phyloP scores from a whole-genome alignment of 2,113 vertebrate genomes.

The Arvicanthis niloticus region DNA sequence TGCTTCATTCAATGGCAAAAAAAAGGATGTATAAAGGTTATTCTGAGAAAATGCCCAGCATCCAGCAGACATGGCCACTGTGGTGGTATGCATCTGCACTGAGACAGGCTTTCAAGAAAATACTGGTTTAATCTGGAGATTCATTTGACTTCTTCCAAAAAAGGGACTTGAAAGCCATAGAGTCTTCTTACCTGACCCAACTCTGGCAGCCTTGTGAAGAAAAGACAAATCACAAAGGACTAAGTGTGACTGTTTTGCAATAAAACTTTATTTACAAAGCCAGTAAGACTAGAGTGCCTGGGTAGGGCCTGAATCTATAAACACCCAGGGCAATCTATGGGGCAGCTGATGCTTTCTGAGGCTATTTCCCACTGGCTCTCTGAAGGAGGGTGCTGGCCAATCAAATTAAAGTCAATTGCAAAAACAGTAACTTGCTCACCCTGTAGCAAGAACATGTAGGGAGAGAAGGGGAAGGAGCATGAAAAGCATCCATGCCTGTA shows the following conservation, averaged over 20 bases:
- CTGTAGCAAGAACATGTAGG: not conserved
- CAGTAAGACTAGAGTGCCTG: not conserved
- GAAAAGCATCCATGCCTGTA: fast-evolving
- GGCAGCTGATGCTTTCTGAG: no score
- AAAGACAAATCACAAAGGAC: not conserved
- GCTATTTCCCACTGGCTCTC: not conserved
- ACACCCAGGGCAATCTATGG: no score
- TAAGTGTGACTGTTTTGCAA: not conserved
- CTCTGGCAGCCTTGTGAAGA: not conserved
- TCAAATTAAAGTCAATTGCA: not conserved
- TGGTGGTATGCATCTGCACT: not conserved
- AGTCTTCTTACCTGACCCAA: not conserved
- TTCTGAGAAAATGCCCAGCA: not conserved
- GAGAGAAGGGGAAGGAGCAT: not conserved
- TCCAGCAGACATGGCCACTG: not conserved
- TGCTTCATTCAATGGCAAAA: not conserved
- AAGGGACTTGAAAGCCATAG: not conserved
- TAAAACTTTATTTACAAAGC: constrained; percentile 31
- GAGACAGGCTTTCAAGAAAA: constrained; percentile 28
- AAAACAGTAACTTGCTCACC: not conserved
- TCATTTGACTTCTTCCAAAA: not conserved
- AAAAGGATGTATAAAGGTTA: constrained; percentile 15
- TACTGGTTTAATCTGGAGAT: not conserved
- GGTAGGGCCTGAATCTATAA: not conserved
- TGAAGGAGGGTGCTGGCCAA: not conserved